Base-by-base conservation (phyloP, 2,888 invertebrate genomes). In the Frankliniella intonsa region DNA sequence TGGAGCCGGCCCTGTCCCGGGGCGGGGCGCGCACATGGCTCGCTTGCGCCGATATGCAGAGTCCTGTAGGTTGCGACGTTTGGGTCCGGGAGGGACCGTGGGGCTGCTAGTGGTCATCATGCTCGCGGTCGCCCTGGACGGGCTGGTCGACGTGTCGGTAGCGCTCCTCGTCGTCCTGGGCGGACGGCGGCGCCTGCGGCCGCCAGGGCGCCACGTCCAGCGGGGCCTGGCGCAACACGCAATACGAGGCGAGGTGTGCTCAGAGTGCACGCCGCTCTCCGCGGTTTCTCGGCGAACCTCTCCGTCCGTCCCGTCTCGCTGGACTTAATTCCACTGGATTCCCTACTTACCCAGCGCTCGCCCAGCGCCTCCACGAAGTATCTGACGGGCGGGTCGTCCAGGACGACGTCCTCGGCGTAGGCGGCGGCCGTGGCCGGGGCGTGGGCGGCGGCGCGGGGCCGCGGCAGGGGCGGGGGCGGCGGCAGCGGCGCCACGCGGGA, bases 361-460 rank as follows among this genome's bases (percentile, higher is more conserved):
- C 22, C 22, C 22, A 76, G 69, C 69, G 22, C 25, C 69, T 76
- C 69, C 69, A 76, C 69, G 69, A 22, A 8, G 69, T 25, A 25
- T 25, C 69, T 76, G 69, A 76, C 69, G 22, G 69, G 69, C 62
- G n/a, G 69, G 69, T 76, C 69, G 69, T 76, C 69, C 69, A 25
- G 25, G 22, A 76, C 9, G 69, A 22, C 69, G 69, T 22, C 69
- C 22, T 62, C 62, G 62, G 14, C 62, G 62, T 62, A 62, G 62
- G 19, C 62, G 62, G 19, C 62, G 62, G 62, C 62, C 14, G 62
- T 14, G 19, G 14, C 62, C 14, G 62, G 14, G 5, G 62, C 10
- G 69, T 22, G 25, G 69, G 69, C 69, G 25, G 69, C 25, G 69
- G 22, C 7, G 25, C 69, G 69, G 22, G 10, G 69, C 69, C 69